These are phyloP conservation scores for Melinaea menophilus DNA, from an alignment of 2,888 invertebrate genomes.

Conservation along the genomic window DNA sequence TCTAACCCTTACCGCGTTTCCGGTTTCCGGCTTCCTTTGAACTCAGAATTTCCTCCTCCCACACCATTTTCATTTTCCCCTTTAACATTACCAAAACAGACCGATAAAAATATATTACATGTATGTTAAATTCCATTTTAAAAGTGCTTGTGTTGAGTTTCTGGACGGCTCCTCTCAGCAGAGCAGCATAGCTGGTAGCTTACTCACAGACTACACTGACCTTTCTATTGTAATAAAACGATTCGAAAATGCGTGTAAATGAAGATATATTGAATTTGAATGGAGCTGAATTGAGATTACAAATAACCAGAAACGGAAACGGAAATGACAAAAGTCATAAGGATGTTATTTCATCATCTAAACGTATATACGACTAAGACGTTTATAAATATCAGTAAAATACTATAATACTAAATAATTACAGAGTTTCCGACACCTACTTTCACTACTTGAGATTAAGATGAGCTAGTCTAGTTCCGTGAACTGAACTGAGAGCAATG, in stretches of 20 bases:
- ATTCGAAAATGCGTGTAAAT: no score
- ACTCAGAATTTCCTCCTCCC: slow-evolving; percentile 60
- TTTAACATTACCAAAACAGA: neutral
- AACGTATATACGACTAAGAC: neutral
- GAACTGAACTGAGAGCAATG: neutral
- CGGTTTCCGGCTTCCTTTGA: slow-evolving; percentile 74
- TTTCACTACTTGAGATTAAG: neutral
- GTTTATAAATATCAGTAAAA: neutral
- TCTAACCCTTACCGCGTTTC: slow-evolving; percentile 76
- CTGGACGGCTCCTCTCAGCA: no score
- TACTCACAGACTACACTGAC: no score
- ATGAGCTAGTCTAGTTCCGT: neutral
- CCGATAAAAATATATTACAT: neutral
- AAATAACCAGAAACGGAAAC: neutral
- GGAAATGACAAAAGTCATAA: neutral
- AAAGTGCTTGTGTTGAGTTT: no score
- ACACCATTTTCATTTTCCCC: slow-evolving; percentile 46
- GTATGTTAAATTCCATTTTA: no score
- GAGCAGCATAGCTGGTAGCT: no score
- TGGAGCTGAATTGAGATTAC: no score
- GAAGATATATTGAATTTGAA: no score
- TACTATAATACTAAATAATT: no score
- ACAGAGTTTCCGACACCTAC: neutral
- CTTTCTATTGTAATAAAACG: no score
- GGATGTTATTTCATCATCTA: neutral